A percentile compares a stretch with the other conserved stretches of the same genome.
Evolutionary conservation across 2,797 vertebrate species (phyloP).

Genomic region (Borostomias antarcticus): DNA sequence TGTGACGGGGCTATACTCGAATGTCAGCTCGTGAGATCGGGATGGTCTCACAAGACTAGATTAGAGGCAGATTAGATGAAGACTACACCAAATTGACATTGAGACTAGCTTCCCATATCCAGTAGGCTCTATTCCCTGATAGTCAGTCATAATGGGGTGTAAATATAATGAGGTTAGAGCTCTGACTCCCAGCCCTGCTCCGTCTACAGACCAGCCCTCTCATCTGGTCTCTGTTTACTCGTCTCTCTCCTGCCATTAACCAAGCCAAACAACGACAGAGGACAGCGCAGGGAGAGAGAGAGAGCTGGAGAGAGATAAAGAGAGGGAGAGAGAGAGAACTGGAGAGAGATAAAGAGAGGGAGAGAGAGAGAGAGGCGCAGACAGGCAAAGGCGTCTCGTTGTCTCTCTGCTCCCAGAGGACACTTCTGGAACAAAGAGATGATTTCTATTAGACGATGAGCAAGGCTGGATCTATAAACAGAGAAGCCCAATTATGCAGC

Average conservation of each 20-base stretch:
- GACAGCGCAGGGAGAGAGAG: conserved; percentile 28
- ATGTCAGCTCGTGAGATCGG: too few relatives aligned
- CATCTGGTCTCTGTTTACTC: conserved; percentile 8
- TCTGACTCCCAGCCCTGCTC: not conserved
- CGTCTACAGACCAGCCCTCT: not conserved
- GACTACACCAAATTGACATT: conserved; percentile 4
- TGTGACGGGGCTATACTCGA: too few relatives aligned
- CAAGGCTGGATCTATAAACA: conserved; percentile 67
- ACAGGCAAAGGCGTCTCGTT: conserved; percentile 6
- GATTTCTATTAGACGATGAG: conserved; percentile 66
- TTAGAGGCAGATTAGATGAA: conserved; percentile 1
- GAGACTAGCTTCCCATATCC: not conserved
- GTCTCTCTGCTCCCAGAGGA: conserved; percentile 58
- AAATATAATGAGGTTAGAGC: not conserved
- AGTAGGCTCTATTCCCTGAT: too few relatives aligned
- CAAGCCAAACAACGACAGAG: conserved; percentile 50
- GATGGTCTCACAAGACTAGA: too few relatives aligned
- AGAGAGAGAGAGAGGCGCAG: not conserved
- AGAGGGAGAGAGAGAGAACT: conserved; percentile 43
- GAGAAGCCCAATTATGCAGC: conserved; percentile 66
- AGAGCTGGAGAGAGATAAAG: not conserved
- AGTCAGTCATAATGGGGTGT: conserved; percentile 11
- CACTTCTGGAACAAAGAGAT: conserved; percentile 65
- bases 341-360: conserved; percentile 10
- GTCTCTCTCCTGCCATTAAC: conserved; percentile 43